Conservation (phyloP, 2,888 invertebrate genomes). For the Melinaea menophilus region DNA sequence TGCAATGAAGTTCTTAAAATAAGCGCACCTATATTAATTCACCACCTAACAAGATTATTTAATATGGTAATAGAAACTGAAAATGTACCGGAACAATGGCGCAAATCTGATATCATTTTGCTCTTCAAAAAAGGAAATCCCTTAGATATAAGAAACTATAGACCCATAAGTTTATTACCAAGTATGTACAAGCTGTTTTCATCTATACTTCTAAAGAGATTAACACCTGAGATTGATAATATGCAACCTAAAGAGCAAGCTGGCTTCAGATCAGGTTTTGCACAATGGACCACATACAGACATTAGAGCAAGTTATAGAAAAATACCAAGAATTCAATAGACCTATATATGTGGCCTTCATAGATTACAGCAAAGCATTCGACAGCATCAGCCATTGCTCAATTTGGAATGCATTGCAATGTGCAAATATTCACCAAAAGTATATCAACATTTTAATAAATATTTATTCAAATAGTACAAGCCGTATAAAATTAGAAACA, state of each 20-base stretch:
- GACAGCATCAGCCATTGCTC: slow-evolving; percentile 20
- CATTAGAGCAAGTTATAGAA: slow-evolving; percentile 18
- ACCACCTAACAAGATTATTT: slow-evolving; percentile 26
- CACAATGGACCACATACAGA: slow-evolving; percentile 15
- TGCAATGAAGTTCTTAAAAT: slow-evolving; percentile 29
- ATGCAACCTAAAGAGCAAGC: slow-evolving; percentile 27
- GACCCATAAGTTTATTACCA: no score
- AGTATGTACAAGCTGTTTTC: no score
- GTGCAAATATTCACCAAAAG: slow-evolving; percentile 9
- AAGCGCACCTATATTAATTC: slow-evolving; percentile 20
- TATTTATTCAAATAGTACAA: slow-evolving; percentile 20
- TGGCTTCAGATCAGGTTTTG: slow-evolving; percentile 22
- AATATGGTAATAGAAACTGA: slow-evolving; percentile 15
- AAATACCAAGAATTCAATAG: slow-evolving; percentile 24
- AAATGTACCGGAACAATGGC: no score
- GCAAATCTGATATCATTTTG: no score
- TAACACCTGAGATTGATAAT: no score
- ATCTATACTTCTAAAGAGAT: no score
- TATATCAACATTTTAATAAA: slow-evolving; percentile 22
- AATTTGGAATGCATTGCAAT: slow-evolving; percentile 23
- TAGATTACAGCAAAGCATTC: slow-evolving; percentile 15
- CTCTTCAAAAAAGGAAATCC: no score
- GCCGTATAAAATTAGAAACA: slow-evolving; percentile 13
- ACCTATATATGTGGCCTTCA: neutral
- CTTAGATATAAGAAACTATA: no score